Base-by-base conservation (phyloP, 2,113 vertebrate genomes). In the Sigmodon hispidus region DNA sequence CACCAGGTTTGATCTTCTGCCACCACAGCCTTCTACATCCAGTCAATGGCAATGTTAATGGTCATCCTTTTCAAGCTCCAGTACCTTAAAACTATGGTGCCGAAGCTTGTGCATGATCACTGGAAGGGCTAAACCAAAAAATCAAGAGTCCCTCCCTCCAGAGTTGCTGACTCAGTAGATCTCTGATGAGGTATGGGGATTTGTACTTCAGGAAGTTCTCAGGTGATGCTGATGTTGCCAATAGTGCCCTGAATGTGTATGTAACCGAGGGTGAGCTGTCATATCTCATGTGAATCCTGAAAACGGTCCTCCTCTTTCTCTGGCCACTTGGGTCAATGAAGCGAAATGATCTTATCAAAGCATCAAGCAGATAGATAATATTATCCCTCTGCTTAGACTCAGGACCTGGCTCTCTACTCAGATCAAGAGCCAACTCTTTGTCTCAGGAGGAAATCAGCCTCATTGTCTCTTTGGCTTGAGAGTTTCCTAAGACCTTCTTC, bases 361-460 rank as follows among this genome's bases (percentile, higher is more conserved):
- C n/a, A 79, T 40, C 57, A 65, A 88, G 26, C 4, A 89, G 40
- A 92, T 24, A 2, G 31, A 31, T 61, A 22, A 1, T 61, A 21
- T 61, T 67, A 88, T 4, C 0, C 59, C n/a, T 50, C 50, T 84
- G 63, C 26, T 84, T 22, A 34, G 65, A 12, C 29, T 84, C 70
- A 19, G 40, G 5, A 6, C n/a, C 63, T 80, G 50, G 48, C 8
- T 83, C 24, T 52, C 22, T 31, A 24, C 29, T 89, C 29, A 92
- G 75, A 89, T 70, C 81, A 69, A 95, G 93, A 89, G 26, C 6
- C 69, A 89, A 91, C 31, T 87, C 57, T 17, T 72, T 45, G 61
- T 36, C 43, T 59, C n/a, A 43, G 65, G 81, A 48, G 63, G 40
- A 13, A 91, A 29, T 16, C 5, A 48, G 9, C 11, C 40, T 21